Evolutionary conservation across 2,888 invertebrate species (phyloP).

Genomic region (Mesochorus sp.): DNA sequence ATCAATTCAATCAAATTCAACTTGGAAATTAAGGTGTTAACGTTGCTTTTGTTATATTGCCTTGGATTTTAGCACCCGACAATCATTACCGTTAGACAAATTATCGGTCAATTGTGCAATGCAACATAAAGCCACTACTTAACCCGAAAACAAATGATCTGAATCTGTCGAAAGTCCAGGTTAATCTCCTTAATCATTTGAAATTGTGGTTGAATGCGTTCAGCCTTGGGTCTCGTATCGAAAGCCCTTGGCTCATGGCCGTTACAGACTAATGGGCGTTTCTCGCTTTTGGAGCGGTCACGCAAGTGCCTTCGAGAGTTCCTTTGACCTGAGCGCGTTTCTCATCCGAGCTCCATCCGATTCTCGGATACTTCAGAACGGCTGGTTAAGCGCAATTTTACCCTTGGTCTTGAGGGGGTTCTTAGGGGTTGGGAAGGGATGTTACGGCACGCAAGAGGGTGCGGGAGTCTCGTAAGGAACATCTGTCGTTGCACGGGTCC

Average conservation of each 20-base stretch:
- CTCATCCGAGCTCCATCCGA: background rate
- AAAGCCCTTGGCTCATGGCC: constrained; percentile 9
- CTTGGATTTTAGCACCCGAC: no score
- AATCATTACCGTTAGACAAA: background rate
- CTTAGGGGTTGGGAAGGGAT: constrained; percentile 22
- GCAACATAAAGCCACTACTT: background rate
- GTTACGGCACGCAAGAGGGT: constrained; percentile 65
- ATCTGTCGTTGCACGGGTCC: constrained; percentile 70
- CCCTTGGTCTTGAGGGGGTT: constrained; percentile 53
- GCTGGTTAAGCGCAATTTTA: constrained; percentile 73
- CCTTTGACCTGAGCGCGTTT: constrained; percentile 17
- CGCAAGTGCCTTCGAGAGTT: constrained; percentile 28
- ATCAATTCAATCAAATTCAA: no score
- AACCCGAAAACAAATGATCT: background rate
- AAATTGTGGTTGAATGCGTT: constrained; percentile 14
- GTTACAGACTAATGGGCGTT: constrained; percentile 30
- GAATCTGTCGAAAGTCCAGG: background rate
- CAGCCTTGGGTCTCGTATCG: background rate
- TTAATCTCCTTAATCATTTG: constrained; percentile 5
- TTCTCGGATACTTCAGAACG: constrained; percentile 48
- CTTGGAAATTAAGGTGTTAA: no score
- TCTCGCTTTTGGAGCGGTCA: constrained; percentile 33
- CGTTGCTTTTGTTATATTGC: no score
- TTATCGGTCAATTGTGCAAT: background rate
- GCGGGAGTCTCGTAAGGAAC: constrained; percentile 73